Conservation (phyloP, 2,797 vertebrate genomes). For the Periparus ater region DNA sequence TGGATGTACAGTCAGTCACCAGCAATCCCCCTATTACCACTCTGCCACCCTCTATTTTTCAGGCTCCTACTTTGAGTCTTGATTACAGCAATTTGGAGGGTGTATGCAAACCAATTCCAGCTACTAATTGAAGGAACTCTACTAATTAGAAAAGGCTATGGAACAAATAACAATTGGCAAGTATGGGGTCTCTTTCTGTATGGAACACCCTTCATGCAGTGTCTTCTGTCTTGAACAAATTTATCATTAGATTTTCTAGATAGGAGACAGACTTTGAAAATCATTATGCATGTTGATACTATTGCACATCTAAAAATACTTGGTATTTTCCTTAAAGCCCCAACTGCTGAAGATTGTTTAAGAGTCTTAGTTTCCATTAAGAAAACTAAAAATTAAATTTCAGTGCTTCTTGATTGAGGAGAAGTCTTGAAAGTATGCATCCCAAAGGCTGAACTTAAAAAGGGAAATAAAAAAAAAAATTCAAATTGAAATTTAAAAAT, state of each 20-base stretch:
- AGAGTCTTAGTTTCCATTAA: background rate
- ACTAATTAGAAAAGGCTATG: slow-evolving; percentile 31
- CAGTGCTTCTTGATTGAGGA: background rate
- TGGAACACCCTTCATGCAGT: background rate
- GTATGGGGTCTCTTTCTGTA: background rate
- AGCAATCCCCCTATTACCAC: background rate
- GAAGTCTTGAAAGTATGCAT: background rate
- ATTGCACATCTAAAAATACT: background rate
- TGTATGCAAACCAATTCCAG: slow-evolving; percentile 39
- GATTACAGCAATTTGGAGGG: slow-evolving; percentile 57
- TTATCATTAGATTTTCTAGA: background rate
- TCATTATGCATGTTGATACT: background rate
- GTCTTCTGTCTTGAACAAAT: background rate
- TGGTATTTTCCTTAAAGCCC: background rate
- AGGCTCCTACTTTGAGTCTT: slow-evolving; percentile 11
- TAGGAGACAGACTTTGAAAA: background rate
- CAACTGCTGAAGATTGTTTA: background rate
- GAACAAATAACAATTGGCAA: slow-evolving; percentile 43
- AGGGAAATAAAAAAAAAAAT: background rate
- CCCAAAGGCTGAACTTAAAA: background rate
- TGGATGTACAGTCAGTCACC: background rate
- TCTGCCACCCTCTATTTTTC: slow-evolving; percentile 26
- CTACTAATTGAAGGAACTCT: slow-evolving; percentile 49
- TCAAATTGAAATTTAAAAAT: background rate
- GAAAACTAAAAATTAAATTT: background rate